phyloP scores from a whole-genome alignment of 1,140 invertebrate genomes.

The Riptortus pedestris region DNA sequence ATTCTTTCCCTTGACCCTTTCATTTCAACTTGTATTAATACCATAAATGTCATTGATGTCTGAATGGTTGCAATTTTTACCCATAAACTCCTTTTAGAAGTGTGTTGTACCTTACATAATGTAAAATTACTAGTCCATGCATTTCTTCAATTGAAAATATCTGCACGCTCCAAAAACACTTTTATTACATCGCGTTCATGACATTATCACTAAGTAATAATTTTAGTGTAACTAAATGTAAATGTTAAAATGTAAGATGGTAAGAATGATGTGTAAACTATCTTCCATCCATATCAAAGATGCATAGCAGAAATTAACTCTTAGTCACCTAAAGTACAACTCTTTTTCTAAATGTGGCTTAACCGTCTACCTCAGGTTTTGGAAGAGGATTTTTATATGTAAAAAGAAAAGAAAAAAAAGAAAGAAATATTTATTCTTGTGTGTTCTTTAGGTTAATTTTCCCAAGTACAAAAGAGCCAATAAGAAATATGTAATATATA shows the following conservation, averaged over 20 bases:
- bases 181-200: background rate
- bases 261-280: conserved; percentile 3
- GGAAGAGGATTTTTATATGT: conserved; percentile 27
- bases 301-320: conserved; percentile 21
- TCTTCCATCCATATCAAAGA: conserved; percentile 16
- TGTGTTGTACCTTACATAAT: background rate
- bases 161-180: no score
- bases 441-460: conserved; percentile 24
- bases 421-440: conserved; percentile 27
- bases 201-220: background rate
- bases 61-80: background rate
- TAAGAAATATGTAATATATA: conserved; percentile 7
- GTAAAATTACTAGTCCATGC: background rate
- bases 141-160: background rate
- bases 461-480: conserved; percentile 25
- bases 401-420: conserved; percentile 21
- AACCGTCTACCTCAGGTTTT: conserved; percentile 29
- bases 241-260: conserved; percentile 10
- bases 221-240: background rate
- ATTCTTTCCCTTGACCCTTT: background rate
- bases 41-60: background rate
- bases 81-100: background rate
- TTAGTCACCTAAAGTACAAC: conserved; percentile 28
- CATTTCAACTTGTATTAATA: background rate
- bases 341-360: conserved; percentile 29